Evolutionary conservation across 2,888 invertebrate genomes (phyloP), one percentile per base, ranked within the genome.

Genomic region (Epiperipatus broadwayi): DNA sequence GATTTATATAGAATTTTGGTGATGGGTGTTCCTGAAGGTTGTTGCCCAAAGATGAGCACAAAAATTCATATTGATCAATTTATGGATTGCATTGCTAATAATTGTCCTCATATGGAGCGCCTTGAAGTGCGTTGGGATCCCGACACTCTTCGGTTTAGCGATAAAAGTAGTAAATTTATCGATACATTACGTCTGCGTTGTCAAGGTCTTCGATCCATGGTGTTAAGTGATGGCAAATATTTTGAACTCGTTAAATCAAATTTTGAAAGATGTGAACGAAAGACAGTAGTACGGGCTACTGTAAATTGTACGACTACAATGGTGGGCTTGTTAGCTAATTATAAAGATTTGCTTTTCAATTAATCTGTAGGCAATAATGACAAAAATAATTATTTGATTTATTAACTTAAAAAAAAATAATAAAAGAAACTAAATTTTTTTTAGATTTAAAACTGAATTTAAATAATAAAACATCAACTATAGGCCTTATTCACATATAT

Each of bases 201-300:
- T 53, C 68, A 89, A 1, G 81, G 87, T 56, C 66, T 99, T 35
- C 75, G 77, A 48, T 89, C 91, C 51, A 71, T 97, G 46, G 85
- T 87, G 12, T 68, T 99, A 30, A 89, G 91, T 55, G 97, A 99
- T 59, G 97, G 97, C 1, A 79, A 95, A 42, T 99, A 99, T 63
- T 99, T 93, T 58, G 97, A 97, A 64, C 79, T 95, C 48, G 93
- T 93, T 22, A 91, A 95, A 60, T 95, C 95, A 0, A 99, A 99
- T 64, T 99, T 95, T 60, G 95, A 97, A 63, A 71, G 97, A 51
- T 95, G 97, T 1, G 97, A 95, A 62, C 72, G 97, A 47, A 73
- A 74, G 49, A 93, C 93, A 0, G 93, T 97, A 7, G 95, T 99
- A 0, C 69, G 97, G 41, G 91, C 95, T 2, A 81, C 87, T 3